A percentile compares a stretch with the other conserved stretches of the same genome.
These are phyloP conservation scores for Tetrapedia diversipes DNA, from an alignment of 2,888 invertebrate genomes.

Conservation along the genomic window DNA sequence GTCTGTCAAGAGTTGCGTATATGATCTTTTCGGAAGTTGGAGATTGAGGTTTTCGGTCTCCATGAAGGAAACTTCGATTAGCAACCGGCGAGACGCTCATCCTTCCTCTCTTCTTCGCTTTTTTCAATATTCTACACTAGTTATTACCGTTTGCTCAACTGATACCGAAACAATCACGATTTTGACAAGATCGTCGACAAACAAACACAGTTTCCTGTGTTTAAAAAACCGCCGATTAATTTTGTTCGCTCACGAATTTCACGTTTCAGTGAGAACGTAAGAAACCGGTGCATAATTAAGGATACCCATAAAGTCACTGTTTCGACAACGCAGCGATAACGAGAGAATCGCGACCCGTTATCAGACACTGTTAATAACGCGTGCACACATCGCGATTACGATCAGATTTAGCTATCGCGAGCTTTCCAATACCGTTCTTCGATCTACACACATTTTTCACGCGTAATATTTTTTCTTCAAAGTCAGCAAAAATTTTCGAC, in stretches of 20 bases:
- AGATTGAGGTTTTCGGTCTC: constrained; percentile 55
- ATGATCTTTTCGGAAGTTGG: constrained; percentile 65
- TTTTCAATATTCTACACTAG: too few species aligned
- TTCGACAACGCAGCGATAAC: constrained; percentile 26
- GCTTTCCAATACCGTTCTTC: not conserved
- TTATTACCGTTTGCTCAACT: too few species aligned
- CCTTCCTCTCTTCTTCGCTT: too few species aligned
- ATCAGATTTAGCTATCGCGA: not conserved
- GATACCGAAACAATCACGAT: too few species aligned
- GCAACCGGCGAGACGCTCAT: constrained; percentile 70
- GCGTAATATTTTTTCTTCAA: not conserved
- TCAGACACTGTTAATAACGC: not conserved
- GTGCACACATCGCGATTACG: not conserved
- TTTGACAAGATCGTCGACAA: too few species aligned
- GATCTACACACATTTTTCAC: too few species aligned
- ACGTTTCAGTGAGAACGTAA: too few species aligned
- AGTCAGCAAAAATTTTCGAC: constrained; percentile 11
- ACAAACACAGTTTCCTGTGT: too few species aligned
- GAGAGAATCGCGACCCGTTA: constrained; percentile 20
- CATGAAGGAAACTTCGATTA: constrained; percentile 76
- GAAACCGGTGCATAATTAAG: not conserved
- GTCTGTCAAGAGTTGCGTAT: constrained; percentile 78
- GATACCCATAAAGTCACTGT: not conserved
- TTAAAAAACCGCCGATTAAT: not conserved
- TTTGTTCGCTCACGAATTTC: too few species aligned